phyloP scores from a whole-genome alignment of 2,113 vertebrate genomes.

The Mirounga angustirostris region DNA sequence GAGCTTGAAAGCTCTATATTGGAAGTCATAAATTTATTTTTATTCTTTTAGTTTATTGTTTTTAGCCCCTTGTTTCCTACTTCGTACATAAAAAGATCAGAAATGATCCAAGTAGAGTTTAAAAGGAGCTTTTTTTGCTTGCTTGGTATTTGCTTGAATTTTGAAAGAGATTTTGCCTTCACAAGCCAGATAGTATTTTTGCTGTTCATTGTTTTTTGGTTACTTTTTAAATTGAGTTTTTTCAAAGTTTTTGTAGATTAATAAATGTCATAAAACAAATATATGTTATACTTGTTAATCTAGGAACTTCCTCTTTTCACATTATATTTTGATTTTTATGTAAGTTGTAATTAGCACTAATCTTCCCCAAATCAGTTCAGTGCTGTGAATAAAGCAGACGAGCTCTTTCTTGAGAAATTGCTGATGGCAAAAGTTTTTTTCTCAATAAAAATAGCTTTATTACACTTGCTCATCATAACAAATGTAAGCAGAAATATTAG shows the following conservation, averaged over 20 bases:
- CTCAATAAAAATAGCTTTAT: background rate
- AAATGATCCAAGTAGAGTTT: conserved; percentile 8
- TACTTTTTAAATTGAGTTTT: conserved; percentile 9
- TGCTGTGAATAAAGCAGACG: conserved; percentile 32
- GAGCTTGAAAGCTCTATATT: background rate
- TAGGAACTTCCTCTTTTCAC: background rate
- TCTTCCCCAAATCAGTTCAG: background rate
- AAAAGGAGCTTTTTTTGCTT: conserved; percentile 37
- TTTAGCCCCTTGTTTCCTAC: conserved; percentile 45
- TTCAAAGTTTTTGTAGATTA: background rate
- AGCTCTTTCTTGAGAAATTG: conserved; percentile 44
- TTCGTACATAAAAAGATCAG: conserved; percentile 1
- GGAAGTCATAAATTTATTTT: background rate
- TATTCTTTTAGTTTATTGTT: conserved; percentile 30
- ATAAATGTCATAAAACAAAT: conserved; percentile 9
- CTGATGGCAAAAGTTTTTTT: background rate
- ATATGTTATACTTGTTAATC: background rate
- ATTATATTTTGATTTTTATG: conserved; percentile 43
- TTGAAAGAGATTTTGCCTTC: conserved; percentile 45
- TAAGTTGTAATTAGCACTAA: background rate
- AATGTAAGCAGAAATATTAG: background rate
- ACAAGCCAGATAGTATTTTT: conserved; percentile 23
- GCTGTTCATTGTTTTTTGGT: background rate
- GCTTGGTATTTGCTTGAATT: background rate
- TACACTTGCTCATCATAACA: background rate